Evolutionary conservation across 2,888 invertebrate genomes (phyloP).

Genomic region (Epinotia ramella): DNA sequence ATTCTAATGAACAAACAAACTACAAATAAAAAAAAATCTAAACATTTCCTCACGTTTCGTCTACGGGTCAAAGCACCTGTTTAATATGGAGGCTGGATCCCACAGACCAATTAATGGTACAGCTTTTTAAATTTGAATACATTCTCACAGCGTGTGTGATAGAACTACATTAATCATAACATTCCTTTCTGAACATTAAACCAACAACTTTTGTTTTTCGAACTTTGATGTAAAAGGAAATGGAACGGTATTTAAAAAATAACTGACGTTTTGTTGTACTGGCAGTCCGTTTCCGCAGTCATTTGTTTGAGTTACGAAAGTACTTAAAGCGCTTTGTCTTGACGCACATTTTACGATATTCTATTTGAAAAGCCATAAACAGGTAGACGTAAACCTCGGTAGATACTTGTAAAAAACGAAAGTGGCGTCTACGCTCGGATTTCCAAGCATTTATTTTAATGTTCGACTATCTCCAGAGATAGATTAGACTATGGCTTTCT

Average conservation of each 20-base stretch:
- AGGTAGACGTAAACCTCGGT: constrained; percentile 54
- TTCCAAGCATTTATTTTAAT: constrained; percentile 19
- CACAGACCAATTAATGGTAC: constrained; percentile 74
- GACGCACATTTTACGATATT: constrained; percentile 58
- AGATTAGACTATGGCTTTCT: constrained; percentile 10
- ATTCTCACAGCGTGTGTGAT: constrained; percentile 39
- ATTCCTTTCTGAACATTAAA: constrained; percentile 4
- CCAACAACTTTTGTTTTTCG: constrained; percentile 30
- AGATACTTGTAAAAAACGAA: constrained; percentile 46
- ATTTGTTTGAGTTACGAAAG: constrained; percentile 53
- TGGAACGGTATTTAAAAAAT: constrained; percentile 39
- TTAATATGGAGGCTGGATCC: constrained; percentile 70
- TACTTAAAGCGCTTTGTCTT: constrained; percentile 52
- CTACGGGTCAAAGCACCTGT: constrained; percentile 72
- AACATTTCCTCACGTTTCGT: constrained; percentile 66
- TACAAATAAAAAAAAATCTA: constrained; percentile 50
- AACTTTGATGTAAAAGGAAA: constrained; percentile 34
- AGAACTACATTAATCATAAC: constrained; percentile 39
- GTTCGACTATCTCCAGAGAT: background rate
- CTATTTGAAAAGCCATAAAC: constrained; percentile 57
- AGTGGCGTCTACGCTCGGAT: constrained; percentile 48
- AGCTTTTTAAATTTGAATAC: constrained; percentile 67
- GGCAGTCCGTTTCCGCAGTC: constrained; percentile 41
- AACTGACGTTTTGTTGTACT: constrained; percentile 33
- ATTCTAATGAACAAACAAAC: constrained; percentile 34